Conservation (phyloP, 2,797 vertebrate genomes). For the Lagorchestes hirsutus region DNA sequence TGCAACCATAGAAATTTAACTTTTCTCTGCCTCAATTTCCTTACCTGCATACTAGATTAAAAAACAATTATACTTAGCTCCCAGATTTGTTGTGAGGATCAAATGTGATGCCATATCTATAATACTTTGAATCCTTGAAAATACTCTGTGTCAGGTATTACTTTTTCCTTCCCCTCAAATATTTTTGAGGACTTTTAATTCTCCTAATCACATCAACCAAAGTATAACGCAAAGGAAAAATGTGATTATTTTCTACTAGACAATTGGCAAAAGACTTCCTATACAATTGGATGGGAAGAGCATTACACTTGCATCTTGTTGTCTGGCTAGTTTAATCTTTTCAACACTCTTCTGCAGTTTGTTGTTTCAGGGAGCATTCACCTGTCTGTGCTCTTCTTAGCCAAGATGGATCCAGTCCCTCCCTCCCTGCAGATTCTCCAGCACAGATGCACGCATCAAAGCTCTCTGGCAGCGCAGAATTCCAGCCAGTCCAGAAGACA, state of each 20-base stretch:
- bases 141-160: not conserved
- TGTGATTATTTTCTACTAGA: not conserved
- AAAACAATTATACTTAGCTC: not conserved
- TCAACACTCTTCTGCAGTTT: not conserved
- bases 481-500: not conserved
- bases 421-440: slow-evolving; percentile 3
- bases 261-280: not conserved
- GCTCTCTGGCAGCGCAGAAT: not conserved
- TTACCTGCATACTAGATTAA: not conserved
- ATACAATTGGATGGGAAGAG: not conserved
- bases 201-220: not conserved
- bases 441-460: slow-evolving; percentile 18
- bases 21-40: not conserved
- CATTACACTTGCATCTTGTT: not conserved
- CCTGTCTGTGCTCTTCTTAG: not conserved
- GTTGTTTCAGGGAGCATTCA: slow-evolving; percentile 4
- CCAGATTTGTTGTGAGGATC: not conserved
- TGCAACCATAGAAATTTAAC: not conserved
- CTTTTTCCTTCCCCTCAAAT: not conserved
- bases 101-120: no score
- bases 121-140: not conserved
- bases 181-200: not conserved
- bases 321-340: not conserved
- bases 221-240: not conserved
- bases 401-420: not conserved